Evolutionary conservation across 2,888 invertebrate species (phyloP).

Genomic region (Caenorhabditis parvicauda): DNA sequence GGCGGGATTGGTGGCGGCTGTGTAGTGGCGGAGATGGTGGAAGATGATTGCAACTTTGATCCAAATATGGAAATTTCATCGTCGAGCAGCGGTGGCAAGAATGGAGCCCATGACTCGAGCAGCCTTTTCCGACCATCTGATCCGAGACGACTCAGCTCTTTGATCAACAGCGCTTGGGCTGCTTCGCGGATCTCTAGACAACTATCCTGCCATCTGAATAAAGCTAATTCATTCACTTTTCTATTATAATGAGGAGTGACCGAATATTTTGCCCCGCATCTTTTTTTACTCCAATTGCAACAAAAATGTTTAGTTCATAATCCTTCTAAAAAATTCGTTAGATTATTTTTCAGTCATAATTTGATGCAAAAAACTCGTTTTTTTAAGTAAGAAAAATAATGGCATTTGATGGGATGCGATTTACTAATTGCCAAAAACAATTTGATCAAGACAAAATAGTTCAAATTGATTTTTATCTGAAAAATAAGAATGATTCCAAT

Average conservation of each 20-base stretch:
- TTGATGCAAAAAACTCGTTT: too few relatives aligned
- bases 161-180: conserved; percentile 87
- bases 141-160: conserved; percentile 85
- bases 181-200: conserved; percentile 93
- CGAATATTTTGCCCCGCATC: too few relatives aligned
- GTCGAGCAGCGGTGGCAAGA: conserved; percentile 75
- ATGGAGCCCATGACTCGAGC: conserved; percentile 94
- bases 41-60: conserved; percentile 39
- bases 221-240: neutral
- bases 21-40: conserved; percentile 23
- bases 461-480: too few relatives aligned
- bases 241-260: too few relatives aligned
- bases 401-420: too few relatives aligned
- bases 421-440: too few relatives aligned
- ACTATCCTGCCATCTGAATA: conserved; percentile 86
- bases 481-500: too few relatives aligned
- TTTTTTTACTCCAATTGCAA: too few relatives aligned
- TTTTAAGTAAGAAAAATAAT: too few relatives aligned
- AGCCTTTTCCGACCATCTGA: conserved; percentile 77
- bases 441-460: too few relatives aligned
- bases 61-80: conserved; percentile 65
- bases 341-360: neutral
- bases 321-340: neutral
- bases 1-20: conserved; percentile 45
- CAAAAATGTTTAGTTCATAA: too few relatives aligned